These are phyloP conservation scores for Tachycineta bicolor DNA, from an alignment of 2,113 vertebrate species.

Conservation along the genomic window DNA sequence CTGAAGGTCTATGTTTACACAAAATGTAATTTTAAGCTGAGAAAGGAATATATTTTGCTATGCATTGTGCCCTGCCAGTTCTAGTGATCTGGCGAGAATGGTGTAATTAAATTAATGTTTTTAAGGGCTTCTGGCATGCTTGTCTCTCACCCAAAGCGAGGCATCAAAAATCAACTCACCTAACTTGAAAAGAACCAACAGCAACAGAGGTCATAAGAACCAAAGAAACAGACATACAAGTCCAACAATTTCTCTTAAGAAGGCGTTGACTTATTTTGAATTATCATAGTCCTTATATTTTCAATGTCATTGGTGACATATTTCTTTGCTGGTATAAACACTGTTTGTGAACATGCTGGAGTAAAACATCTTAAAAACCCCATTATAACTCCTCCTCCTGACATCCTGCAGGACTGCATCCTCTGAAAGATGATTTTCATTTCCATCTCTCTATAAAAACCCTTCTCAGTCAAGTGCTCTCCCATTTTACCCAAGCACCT, in stretches of 20 bases:
- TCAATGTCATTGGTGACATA: neutral
- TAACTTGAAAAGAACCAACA: neutral
- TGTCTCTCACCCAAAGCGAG: rapidly evolving
- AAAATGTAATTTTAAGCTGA: neutral
- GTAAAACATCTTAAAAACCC: neutral
- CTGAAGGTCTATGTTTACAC: neutral
- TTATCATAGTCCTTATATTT: neutral
- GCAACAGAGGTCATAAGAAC: neutral
- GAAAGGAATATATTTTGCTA: neutral
- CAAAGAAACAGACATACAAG: neutral
- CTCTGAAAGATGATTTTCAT: neutral
- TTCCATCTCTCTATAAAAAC: neutral
- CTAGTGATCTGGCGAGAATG: neutral
- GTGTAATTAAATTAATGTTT: neutral
- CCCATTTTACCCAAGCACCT: neutral
- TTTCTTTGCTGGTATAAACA: neutral
- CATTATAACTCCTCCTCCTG: neutral
- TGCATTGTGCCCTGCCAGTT: neutral
- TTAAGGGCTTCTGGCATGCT: neutral
- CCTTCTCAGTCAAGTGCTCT: neutral
- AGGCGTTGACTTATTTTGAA: neutral
- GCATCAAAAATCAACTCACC: neutral
- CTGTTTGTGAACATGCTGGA: neutral
- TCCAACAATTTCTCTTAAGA: neutral
- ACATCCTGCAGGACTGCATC: neutral